Evolutionary conservation across 2,113 vertebrate species (phyloP).

Genomic region (Macquaria ambigua): DNA sequence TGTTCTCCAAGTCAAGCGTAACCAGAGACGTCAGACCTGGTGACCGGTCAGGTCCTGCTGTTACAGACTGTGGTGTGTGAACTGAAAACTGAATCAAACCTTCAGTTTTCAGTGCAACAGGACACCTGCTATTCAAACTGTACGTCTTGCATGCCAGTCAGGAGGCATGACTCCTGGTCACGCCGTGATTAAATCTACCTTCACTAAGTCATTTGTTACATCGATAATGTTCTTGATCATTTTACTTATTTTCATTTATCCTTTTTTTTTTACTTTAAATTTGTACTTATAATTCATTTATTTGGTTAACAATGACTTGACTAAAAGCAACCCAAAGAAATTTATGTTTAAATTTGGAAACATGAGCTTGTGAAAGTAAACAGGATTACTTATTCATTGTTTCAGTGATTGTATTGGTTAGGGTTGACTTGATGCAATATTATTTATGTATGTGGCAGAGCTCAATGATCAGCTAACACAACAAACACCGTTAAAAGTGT

Average conservation of each 20-base stretch:
- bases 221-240: neutral
- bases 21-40: slow-evolving; percentile 35
- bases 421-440: neutral
- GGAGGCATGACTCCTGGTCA: neutral
- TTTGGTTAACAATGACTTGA: no score
- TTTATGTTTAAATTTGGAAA: neutral
- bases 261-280: neutral
- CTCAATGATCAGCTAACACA: neutral
- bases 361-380: slow-evolving; percentile 1
- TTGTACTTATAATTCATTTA: no score
- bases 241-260: neutral
- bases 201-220: neutral
- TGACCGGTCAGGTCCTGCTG: slow-evolving; percentile 1
- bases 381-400: neutral
- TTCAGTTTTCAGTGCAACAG: slow-evolving; percentile 18
- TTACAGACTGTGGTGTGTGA: neutral
- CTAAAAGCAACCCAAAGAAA: neutral
- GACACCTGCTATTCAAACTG: slow-evolving; percentile 36
- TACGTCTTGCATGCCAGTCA: slow-evolving; percentile 18
- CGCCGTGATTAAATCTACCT: slow-evolving; percentile 11
- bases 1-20: slow-evolving; percentile 21
- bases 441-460: slow-evolving; percentile 29
- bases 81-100: neutral
- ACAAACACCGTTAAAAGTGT: neutral
- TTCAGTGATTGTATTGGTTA: neutral